Conservation (phyloP, 2,888 invertebrate species). For the Philereme transversata region DNA sequence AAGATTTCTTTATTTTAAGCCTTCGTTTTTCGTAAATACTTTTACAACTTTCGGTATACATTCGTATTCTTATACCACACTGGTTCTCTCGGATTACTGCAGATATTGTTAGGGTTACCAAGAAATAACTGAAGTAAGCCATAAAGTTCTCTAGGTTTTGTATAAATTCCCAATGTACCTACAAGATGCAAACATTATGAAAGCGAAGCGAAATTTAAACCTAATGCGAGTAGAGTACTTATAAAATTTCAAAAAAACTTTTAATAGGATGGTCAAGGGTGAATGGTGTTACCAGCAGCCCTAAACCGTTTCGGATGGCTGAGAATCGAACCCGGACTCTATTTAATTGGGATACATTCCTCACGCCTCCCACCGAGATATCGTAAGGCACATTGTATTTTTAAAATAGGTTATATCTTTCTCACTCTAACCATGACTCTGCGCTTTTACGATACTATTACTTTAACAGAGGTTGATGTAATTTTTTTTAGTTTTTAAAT, state of each 20-base stretch:
- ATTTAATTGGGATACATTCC: conserved; percentile 75
- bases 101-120: too few species aligned
- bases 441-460: conserved; percentile 18
- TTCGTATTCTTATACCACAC: too few species aligned
- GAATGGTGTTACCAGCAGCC: conserved; percentile 1
- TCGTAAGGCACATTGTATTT: conserved; percentile 21
- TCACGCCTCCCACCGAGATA: conserved; percentile 40
- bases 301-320: conserved; percentile 39
- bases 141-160: too few species aligned
- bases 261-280: not conserved
- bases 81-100: too few species aligned
- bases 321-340: conserved; percentile 52
- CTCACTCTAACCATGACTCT: conserved; percentile 40
- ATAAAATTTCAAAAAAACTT: not conserved
- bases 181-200: too few species aligned
- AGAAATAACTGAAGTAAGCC: too few species aligned
- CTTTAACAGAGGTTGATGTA: not conserved
- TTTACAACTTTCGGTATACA: not conserved
- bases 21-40: not conserved
- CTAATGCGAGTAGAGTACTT: too few species aligned
- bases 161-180: too few species aligned
- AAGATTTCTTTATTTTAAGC: not conserved
- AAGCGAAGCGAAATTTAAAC: too few species aligned
- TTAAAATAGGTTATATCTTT: conserved; percentile 25
- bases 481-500: too few species aligned